Conservation (phyloP, 2,888 invertebrate species). For the Tridacna crocea region DNA sequence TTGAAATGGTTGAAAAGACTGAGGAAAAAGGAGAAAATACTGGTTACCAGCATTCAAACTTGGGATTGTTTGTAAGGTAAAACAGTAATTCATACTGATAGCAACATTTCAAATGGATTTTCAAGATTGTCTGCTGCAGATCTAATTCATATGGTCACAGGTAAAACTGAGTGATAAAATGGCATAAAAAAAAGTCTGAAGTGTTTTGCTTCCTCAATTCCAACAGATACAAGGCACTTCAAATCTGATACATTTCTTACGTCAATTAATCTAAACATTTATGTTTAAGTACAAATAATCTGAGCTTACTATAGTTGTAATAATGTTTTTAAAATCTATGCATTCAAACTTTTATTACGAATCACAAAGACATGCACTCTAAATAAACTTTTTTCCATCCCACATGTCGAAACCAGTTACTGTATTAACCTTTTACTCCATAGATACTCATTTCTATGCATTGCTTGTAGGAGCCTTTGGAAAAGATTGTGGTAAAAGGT, state of each 20-base stretch:
- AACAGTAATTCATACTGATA: too few species aligned
- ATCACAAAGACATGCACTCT: too few species aligned
- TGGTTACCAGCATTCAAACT: not conserved
- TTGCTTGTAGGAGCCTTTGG: too few species aligned
- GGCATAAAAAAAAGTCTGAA: not conserved
- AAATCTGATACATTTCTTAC: not conserved
- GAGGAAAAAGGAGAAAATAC: not conserved
- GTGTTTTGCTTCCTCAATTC: not conserved
- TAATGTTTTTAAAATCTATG: too few species aligned
- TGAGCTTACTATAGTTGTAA: not conserved
- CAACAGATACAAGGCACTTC: not conserved
- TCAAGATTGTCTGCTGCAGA: not conserved
- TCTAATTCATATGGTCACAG: not conserved
- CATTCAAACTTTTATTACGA: too few species aligned
- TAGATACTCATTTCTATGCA: too few species aligned
- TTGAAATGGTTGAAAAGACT: not conserved
- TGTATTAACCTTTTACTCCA: too few species aligned
- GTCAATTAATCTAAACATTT: constrained; percentile 1
- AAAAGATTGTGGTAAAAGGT: too few species aligned
- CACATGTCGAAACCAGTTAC: too few species aligned
- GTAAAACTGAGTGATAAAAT: not conserved
- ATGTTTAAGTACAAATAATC: constrained; percentile 1
- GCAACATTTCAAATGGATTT: not conserved
- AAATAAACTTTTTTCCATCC: too few species aligned
- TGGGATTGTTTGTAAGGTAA: too few species aligned